phyloP scores from a whole-genome alignment of 2,888 invertebrate species.

The Steinernema scapterisci region DNA sequence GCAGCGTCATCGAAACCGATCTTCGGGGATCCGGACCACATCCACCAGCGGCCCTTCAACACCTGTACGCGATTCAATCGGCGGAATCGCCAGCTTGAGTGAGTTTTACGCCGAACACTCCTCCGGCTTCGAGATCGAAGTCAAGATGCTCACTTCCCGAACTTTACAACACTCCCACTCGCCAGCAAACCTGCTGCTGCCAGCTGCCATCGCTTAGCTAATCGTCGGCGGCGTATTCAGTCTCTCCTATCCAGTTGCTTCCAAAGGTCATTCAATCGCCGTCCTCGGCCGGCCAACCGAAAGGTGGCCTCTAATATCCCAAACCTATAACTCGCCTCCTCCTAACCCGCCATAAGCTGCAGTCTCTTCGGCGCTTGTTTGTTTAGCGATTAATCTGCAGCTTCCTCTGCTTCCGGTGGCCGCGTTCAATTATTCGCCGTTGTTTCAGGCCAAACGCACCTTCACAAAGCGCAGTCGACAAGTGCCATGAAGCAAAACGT shows the following conservation, averaged over 20 bases:
- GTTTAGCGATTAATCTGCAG: not conserved
- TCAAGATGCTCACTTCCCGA: not conserved
- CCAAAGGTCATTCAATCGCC: conserved; percentile 9
- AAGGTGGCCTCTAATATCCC: not conserved
- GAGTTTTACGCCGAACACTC: not conserved
- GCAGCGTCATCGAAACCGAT: conserved; percentile 24
- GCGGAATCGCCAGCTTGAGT: conserved; percentile 35
- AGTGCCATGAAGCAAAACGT: conserved; percentile 44
- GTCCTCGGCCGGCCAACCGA: not conserved
- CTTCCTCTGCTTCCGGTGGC: conserved; percentile 1
- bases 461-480: conserved; percentile 19
- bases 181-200: not conserved
- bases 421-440: not conserved
- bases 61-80: conserved; percentile 29
- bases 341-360: too few relatives aligned
- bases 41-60: conserved; percentile 34
- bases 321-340: not conserved
- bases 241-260: not conserved
- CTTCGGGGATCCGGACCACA: conserved; percentile 22
- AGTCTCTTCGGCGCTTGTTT: conserved; percentile 16
- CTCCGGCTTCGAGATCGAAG: not conserved
- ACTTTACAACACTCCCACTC: not conserved
- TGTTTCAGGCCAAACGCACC: conserved; percentile 23
- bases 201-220: not conserved
- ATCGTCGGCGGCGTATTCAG: not conserved